phyloP scores from a whole-genome alignment of 2,888 invertebrate genomes.

The Podabrus alpinus region DNA sequence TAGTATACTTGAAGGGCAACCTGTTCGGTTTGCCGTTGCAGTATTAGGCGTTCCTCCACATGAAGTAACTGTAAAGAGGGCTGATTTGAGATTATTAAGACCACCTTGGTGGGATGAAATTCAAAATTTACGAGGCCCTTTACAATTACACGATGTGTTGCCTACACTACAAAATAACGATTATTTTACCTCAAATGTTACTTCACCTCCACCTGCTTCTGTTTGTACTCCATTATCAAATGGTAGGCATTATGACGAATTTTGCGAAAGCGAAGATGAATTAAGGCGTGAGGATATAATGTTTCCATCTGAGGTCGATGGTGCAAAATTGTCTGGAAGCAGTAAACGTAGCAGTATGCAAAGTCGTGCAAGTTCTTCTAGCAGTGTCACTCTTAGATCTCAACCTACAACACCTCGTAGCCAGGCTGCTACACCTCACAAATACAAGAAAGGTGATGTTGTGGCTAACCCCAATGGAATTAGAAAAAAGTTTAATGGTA shows the following conservation, averaged over 20 bases:
- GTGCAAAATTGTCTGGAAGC: conserved; percentile 72
- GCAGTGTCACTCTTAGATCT: conserved; percentile 86
- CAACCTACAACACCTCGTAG: conserved; percentile 87
- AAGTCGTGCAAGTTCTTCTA: conserved; percentile 89
- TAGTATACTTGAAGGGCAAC: conserved; percentile 65
- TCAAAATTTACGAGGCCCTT: conserved; percentile 60
- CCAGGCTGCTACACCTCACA: conserved; percentile 91
- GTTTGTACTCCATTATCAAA: conserved; percentile 63
- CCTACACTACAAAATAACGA: conserved; percentile 42
- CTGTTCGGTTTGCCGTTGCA: conserved; percentile 71
- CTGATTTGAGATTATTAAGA: conserved; percentile 85
- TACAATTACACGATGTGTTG: conserved; percentile 30
- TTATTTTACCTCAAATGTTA: conserved; percentile 62
- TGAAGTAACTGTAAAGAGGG: conserved; percentile 78
- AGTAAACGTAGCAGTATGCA: conserved; percentile 91
- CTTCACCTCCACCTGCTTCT: conserved; percentile 63
- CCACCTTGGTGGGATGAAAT: conserved; percentile 98
- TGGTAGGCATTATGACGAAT: conserved; percentile 73
- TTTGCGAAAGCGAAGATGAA: conserved; percentile 89
- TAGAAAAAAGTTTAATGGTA: conserved; percentile 98
- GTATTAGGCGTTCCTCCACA: conserved; percentile 57
- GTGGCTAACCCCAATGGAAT: conserved; percentile 93
- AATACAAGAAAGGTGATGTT: conserved; percentile 97
- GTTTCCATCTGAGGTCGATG: conserved; percentile 77
- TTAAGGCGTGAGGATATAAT: conserved; percentile 84